These are phyloP conservation scores for Tanypteryx hageni DNA, from an alignment of 2,888 invertebrate genomes.

Conservation along the genomic window DNA sequence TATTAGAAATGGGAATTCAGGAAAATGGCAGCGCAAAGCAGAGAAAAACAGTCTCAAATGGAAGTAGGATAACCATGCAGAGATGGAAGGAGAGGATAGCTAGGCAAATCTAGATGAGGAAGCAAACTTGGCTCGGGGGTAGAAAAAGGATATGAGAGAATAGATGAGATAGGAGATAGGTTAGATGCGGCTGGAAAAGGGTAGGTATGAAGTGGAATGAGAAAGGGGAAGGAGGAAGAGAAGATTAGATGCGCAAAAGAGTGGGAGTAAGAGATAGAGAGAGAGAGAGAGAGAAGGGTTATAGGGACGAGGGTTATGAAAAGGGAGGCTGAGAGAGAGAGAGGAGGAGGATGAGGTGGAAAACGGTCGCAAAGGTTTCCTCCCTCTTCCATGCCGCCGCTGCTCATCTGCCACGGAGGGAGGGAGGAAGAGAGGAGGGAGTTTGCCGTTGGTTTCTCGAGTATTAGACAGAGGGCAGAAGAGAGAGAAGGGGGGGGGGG, in stretches of 20 bases:
- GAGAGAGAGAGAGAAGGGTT: conserved; percentile 21
- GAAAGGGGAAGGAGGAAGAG: background rate
- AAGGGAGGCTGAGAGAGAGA: background rate
- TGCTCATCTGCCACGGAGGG: background rate
- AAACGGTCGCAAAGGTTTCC: background rate
- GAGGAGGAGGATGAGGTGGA: too few relatives aligned
- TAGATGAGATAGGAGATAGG: background rate
- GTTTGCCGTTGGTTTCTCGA: background rate
- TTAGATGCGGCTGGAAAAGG: background rate
- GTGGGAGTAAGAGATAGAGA: background rate
- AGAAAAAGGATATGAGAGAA: background rate
- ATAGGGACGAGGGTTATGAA: background rate
- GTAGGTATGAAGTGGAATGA: background rate
- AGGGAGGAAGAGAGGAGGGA: background rate
- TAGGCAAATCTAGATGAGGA: background rate
- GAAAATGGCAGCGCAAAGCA: too few relatives aligned
- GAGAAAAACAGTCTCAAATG: background rate
- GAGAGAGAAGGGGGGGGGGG: too few relatives aligned
- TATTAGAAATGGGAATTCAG: too few relatives aligned
- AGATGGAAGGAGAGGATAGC: background rate
- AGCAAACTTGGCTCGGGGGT: background rate
- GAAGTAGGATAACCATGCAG: background rate
- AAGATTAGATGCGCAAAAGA: background rate
- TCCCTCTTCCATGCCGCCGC: background rate
- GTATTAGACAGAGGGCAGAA: background rate